Conservation (phyloP, 2,797 vertebrate species). For the Coregonus ussuriensis region DNA sequence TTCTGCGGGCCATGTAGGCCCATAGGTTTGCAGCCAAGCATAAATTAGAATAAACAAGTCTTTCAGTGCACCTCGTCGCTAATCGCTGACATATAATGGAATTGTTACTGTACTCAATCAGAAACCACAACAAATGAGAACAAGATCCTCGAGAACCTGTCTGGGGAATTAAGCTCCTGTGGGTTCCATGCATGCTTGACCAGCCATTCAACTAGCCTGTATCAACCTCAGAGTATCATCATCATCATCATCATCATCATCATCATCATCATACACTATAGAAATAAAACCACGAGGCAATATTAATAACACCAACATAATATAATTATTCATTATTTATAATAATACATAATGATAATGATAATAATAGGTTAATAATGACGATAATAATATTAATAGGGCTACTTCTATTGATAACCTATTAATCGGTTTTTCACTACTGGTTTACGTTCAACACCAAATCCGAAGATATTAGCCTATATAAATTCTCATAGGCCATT, state of each 20-base stretch:
- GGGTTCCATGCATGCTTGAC: slow-evolving; percentile 29
- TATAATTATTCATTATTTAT: not conserved
- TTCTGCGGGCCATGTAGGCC: not conserved
- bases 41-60: not conserved
- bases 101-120: not conserved
- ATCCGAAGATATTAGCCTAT: not conserved
- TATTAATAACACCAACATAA: not conserved
- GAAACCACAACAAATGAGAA: not conserved
- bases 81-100: not conserved
- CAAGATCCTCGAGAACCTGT: not conserved
- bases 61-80: not conserved
- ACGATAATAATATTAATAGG: not conserved
- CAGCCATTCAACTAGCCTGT: slow-evolving; percentile 21
- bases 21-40: not conserved
- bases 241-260: slow-evolving; percentile 28
- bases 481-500: not conserved
- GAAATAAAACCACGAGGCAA: not conserved
- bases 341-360: not conserved
- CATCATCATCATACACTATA: slow-evolving; percentile 33
- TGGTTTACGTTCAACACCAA: no score
- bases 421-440: no score
- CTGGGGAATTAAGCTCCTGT: not conserved
- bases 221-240: slow-evolving; percentile 2
- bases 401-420: not conserved
- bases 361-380: not conserved